Conservation (phyloP, 2,888 invertebrate genomes). For the Parthenolecanium corni region DNA sequence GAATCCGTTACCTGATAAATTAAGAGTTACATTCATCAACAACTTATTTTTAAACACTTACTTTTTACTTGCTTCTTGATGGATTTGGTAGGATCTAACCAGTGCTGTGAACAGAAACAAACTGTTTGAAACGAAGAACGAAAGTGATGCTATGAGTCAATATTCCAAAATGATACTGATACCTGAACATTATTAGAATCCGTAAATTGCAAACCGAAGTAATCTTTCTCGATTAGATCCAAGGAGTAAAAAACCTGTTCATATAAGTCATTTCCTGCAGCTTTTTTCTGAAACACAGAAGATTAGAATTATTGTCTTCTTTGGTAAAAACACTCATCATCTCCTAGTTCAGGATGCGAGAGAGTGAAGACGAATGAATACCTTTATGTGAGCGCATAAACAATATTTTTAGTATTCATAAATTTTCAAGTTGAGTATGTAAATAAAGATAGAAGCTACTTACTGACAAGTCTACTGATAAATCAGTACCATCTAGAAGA, state of each 20-base stretch:
- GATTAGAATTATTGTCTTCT: no score
- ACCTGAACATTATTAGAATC: slow-evolving; percentile 92
- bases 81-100: slow-evolving; percentile 95
- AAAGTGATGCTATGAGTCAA: no score
- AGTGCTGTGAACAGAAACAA: slow-evolving; percentile 52
- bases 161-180: slow-evolving; percentile 30
- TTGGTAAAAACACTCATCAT: no score
- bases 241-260: slow-evolving; percentile 96
- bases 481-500: slow-evolving; percentile 87
- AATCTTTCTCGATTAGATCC: slow-evolving; percentile 96
- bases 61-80: slow-evolving; percentile 98
- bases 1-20: no score
- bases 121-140: no score
- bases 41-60: slow-evolving; percentile 41
- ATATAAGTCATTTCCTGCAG: slow-evolving; percentile 82
- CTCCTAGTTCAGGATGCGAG: no score
- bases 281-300: slow-evolving; percentile 67
- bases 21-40: no score
- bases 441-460: slow-evolving; percentile 39
- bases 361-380: no score
- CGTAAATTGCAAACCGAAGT: slow-evolving; percentile 95
- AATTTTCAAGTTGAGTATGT: no score
- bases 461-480: slow-evolving; percentile 83
- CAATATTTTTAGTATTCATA: no score
- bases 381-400: no score